Evolutionary conservation across 2,888 invertebrate genomes (phyloP), one percentile per base, ranked within the genome.

Genomic region (Xylocampa areola): DNA sequence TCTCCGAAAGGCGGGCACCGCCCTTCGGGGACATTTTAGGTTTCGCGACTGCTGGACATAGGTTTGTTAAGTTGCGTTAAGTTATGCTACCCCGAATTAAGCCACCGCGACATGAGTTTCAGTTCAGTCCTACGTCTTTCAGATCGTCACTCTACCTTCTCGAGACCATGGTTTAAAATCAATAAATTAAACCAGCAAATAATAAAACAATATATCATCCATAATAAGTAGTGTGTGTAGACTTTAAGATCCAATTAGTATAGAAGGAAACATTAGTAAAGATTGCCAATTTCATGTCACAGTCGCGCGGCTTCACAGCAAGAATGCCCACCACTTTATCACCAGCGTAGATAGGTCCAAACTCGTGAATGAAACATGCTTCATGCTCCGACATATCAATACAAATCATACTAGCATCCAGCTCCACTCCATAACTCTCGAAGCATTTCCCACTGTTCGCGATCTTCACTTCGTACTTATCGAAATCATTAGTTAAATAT

Each of bases 341-440:
- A 0, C 61, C 78, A 4, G 40, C 23, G 49, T 76, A 92, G 0
- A 92, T 33, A 0, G 93, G 93, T 0, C 93, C 93, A 51, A 92
- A 92, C 23, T 93, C 93, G 2, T 89, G 85, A 0, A 87, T 58
- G 10, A 92, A 93, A 50, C 93, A 93, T 13, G 91, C 90, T 0
- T 85, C 81, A n/a, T 90, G 76, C 0, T 68, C 57, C 0, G 87
- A 80, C 58, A 92, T 51, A 13, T 93, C 90, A 0, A 90, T 70
- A 39, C 93, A 93, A 0, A 92, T 80, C 43, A 90, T 41, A 8
- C 87, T 87, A 0, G 81, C 77, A 2, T 91, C 89, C 0, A 88
- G 2, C 0, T 77, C 74, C 0, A 91, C 65, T 0, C 88, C 90
- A 14, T 82, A 92, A 0, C 62, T 79, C 39, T 91, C 89, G 5